A percentile compares a stretch with the other conserved stretches of the same genome.
Evolutionary conservation across 2,888 invertebrate genomes (phyloP).

Genomic region (Apodemia zela): DNA sequence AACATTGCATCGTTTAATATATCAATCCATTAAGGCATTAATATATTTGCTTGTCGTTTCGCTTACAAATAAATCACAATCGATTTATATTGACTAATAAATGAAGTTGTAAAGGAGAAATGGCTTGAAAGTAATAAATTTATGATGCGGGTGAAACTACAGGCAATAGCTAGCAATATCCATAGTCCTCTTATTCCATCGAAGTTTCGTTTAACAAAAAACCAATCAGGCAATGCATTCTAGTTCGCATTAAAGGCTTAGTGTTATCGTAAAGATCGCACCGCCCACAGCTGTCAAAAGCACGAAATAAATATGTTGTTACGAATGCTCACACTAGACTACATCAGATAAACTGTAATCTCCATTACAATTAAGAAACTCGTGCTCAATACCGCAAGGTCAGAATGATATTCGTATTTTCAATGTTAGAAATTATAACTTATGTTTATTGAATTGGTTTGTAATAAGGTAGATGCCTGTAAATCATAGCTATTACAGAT

Average conservation of each 20-base stretch:
- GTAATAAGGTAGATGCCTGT: neutral
- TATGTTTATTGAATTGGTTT: neutral
- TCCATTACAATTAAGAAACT: constrained; percentile 75
- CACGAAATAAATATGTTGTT: constrained; percentile 78
- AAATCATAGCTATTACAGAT: too few species aligned
- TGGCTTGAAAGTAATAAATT: too few species aligned
- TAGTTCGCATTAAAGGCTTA: constrained; percentile 48
- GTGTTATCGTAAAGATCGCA: constrained; percentile 60
- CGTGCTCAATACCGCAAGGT: constrained; percentile 53
- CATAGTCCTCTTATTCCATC: neutral
- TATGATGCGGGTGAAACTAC: neutral
- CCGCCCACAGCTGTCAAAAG: constrained; percentile 76
- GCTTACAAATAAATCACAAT: too few species aligned
- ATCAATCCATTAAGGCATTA: too few species aligned
- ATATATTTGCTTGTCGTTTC: too few species aligned
- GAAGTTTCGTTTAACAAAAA: constrained; percentile 24
- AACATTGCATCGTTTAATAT: too few species aligned
- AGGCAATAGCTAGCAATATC: neutral
- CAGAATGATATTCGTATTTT: constrained; percentile 46
- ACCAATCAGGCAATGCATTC: constrained; percentile 38
- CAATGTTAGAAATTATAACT: constrained; percentile 10
- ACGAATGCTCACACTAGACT: constrained; percentile 65
- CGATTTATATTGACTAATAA: too few species aligned
- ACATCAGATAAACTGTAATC: constrained; percentile 74
- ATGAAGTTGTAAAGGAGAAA: too few species aligned